Percentiles rank a stretch among this genome's conserved stretches.
These are phyloP conservation scores for Amphibalanus amphitrite DNA, from an alignment of 1,140 invertebrate species.

Conservation along the genomic window DNA sequence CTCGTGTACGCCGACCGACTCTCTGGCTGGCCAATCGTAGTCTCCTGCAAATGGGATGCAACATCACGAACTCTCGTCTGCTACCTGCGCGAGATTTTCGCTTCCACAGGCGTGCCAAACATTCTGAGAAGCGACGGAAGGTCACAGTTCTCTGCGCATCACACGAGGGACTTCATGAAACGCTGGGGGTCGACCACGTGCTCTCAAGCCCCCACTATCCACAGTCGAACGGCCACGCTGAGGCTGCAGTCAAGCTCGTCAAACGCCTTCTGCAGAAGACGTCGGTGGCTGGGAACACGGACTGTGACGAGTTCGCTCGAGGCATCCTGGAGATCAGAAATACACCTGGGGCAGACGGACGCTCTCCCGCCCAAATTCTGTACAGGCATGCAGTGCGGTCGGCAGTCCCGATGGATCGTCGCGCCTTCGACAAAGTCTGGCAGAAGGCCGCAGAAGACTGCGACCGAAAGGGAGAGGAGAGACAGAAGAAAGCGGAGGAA, in stretches of 20 bases:
- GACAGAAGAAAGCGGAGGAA: background rate
- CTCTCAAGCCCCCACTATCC: conserved; percentile 11
- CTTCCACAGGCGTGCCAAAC: background rate
- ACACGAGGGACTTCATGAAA: background rate
- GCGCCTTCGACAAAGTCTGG: background rate
- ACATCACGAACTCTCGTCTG: background rate
- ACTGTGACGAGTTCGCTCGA: conserved; percentile 6
- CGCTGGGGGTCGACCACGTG: conserved; percentile 3
- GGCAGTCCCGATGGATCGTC: background rate
- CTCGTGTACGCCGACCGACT: no score
- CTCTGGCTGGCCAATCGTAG: background rate
- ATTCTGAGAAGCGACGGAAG: background rate
- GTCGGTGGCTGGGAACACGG: background rate
- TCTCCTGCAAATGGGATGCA: background rate
- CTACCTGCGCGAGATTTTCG: background rate
- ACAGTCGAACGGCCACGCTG: conserved; percentile 11
- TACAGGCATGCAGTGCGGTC: conserved; percentile 3
- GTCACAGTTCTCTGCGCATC: background rate
- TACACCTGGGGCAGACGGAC: background rate
- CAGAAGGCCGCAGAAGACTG: background rate
- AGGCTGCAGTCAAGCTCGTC: conserved; percentile 11
- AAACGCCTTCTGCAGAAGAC: conserved; percentile 11
- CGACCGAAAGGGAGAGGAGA: background rate
- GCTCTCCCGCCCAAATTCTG: background rate
- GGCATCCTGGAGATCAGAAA: conserved; percentile 7